A percentile compares a stretch with the other conserved stretches of the same genome.
Conservation (phyloP, 2,797 vertebrate genomes). For the Paguma larvata region DNA sequence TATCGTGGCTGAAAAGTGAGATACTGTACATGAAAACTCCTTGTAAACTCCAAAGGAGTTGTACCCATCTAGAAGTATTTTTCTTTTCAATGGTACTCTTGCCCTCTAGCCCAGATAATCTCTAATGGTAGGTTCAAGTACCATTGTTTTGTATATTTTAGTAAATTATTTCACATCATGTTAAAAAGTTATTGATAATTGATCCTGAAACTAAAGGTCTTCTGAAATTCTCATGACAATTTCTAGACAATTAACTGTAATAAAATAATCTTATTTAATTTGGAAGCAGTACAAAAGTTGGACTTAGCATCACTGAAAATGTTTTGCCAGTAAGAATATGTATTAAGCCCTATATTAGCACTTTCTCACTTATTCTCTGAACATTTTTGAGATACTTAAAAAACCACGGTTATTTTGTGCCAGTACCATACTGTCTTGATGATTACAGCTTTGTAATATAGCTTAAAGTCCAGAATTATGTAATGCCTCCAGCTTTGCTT, state of each 20-base stretch:
- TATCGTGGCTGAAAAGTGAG: background rate
- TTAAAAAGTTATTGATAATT: background rate
- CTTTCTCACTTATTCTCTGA: background rate
- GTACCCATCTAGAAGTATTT: background rate
- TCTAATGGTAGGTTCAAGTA: background rate
- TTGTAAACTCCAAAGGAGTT: background rate
- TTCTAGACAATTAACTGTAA: background rate
- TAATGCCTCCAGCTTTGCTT: too few relatives aligned
- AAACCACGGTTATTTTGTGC: background rate
- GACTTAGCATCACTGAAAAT: conserved; percentile 9
- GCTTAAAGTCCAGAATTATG: too few relatives aligned
- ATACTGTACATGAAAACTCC: background rate
- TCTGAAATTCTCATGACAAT: conserved; percentile 49
- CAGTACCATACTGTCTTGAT: too few relatives aligned
- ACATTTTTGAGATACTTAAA: background rate
- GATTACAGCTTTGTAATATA: too few relatives aligned
- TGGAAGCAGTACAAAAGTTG: background rate
- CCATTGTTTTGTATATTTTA: background rate
- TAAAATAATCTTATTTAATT: conserved; percentile 3
- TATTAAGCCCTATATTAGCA: background rate
- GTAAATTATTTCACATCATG: background rate
- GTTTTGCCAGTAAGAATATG: background rate
- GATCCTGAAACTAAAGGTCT: background rate
- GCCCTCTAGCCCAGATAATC: background rate
- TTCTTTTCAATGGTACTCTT: background rate